Base-by-base conservation (phyloP, 2,113 vertebrate species). In the Myanophis thanlyinensis region DNA sequence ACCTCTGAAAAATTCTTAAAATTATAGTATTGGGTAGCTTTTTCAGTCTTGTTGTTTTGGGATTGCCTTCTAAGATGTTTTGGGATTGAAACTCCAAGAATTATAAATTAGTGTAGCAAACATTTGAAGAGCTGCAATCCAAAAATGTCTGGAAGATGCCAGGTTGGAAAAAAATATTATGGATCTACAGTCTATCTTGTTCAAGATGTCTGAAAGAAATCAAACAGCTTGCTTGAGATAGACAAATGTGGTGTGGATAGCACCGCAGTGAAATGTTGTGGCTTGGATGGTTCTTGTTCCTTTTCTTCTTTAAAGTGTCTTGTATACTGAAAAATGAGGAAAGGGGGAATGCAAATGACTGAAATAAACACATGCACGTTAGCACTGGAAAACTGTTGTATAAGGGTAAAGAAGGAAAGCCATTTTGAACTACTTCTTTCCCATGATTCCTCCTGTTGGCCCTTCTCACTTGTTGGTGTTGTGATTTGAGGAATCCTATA, bases 401-500 rank as follows among this genome's bases (percentile, higher is more conserved):
- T 49, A 52, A 27, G 47, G 3, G 12, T 15, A 0, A 46, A 54
- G 25, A 18, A 80, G 22, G 51, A 86, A 91, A 56, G 40, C 5
- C 4, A 10, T 62, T 49, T 56, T n/a, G 53, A 27, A 30, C 11
- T 25, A 52, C 7, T 25, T 27, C 49, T 51, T 20, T 23, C 27
- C 35, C 49, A 13, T 30, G 22, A 89, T 88, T 12, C 35, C 8
- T 46, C 59, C 35, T 20, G 30, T 27, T 88, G n/a, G 46, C n/a
- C 49, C 44, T 54, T 87, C 10, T 3, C 44, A 22, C 13, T 18
- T 9, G 46, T 88, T 8, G n/a, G 87, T 52, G 49, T 92, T 40
- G 53, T 88, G 87, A 84, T 54, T 92, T 89, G 18, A 35, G 92
- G 59, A 85, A 85, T 84, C 22, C n/a, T 89, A 30, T 91, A 18